Base-by-base conservation (phyloP, 2,888 invertebrate species). In the Ormyrus rosae region DNA sequence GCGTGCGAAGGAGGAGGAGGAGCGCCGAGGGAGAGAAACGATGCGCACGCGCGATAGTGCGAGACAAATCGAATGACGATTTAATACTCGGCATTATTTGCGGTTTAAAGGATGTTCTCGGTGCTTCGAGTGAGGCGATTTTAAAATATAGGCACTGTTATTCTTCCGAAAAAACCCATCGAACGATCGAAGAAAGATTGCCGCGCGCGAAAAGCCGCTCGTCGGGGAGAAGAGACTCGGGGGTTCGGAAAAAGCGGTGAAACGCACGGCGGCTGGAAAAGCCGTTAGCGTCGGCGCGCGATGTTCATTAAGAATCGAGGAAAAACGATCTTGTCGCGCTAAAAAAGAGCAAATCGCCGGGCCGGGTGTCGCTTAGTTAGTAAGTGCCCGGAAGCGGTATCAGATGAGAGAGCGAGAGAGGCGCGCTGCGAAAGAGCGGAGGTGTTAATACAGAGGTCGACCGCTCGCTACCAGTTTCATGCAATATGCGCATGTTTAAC, bases 401-500 rank as follows among this genome's bases (percentile, higher is more conserved):
- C 68, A 63, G 68, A 74, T 69, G 56, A 48, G 70, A 50, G 81
- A 67, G 82, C 74, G 80, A 80, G 77, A 72, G 80, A 78, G 70
- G 73, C 60, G 65, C 81, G 75, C 60, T 53, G 70, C 69, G 64
- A 75, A 70, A 75, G 79, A 80, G 73, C 85, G 86, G 87, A 90
- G 89, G 89, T 89, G 90, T 90, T 90, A 90, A 90, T 90, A 89
- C 89, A 90, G 90, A 89, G 89, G 89, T 90, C 89, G 89, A 87
- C 87, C 88, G 89, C 86, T 86, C 85, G 87, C 88, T 88, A 89
- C 89, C 88, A 90, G 89, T 90, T 90, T 90, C 90, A 90, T 90
- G 90, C 89, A 90, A 90, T 90, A 90, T 90, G 90, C 90, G 89
- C 90, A 90, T 90, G 90, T 90, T 90, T 90, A 90, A 90, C 90